A percentile compares a stretch with the other conserved stretches of the same genome.
Conservation (phyloP, 2,888 invertebrate genomes). For the Drosophila mulleri region DNA sequence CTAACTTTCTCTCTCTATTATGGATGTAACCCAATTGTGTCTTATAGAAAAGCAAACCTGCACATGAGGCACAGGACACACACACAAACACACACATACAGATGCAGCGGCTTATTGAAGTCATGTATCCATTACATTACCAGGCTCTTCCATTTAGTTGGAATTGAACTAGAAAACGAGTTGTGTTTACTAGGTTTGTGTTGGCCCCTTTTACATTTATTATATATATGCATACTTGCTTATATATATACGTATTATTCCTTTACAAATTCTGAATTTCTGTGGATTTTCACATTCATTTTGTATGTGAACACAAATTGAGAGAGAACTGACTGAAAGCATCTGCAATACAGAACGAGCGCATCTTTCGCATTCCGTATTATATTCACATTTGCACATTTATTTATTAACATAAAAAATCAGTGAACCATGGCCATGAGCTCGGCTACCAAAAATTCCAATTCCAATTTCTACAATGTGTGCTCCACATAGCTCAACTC, state of each 20-base stretch:
- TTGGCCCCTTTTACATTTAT: constrained; percentile 41
- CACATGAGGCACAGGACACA: constrained; percentile 28
- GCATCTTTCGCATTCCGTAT: constrained; percentile 19
- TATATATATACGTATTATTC: constrained; percentile 5
- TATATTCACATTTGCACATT: constrained; percentile 59
- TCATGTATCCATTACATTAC: constrained; percentile 70
- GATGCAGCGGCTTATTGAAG: constrained; percentile 29
- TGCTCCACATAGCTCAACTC: constrained; percentile 48
- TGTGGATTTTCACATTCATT: constrained; percentile 5
- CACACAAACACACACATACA: constrained; percentile 14
- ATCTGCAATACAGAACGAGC: constrained; percentile 29
- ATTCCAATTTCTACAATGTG: constrained; percentile 29
- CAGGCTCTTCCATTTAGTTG: constrained; percentile 69
- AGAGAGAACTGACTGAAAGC: constrained; percentile 29
- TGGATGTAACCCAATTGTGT: constrained; percentile 69
- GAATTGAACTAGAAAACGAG: constrained; percentile 78
- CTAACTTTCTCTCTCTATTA: constrained; percentile 56
- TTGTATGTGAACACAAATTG: constrained; percentile 9
- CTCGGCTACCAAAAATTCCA: constrained; percentile 28
- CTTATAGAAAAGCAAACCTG: constrained; percentile 48
- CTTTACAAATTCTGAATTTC: constrained; percentile 7
- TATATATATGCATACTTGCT: constrained; percentile 26
- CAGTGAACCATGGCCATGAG: constrained; percentile 76
- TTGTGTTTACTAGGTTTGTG: constrained; percentile 44
- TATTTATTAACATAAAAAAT: constrained; percentile 82